Conservation (phyloP, 2,888 invertebrate species). For the Zootermopsis nevadensis region DNA sequence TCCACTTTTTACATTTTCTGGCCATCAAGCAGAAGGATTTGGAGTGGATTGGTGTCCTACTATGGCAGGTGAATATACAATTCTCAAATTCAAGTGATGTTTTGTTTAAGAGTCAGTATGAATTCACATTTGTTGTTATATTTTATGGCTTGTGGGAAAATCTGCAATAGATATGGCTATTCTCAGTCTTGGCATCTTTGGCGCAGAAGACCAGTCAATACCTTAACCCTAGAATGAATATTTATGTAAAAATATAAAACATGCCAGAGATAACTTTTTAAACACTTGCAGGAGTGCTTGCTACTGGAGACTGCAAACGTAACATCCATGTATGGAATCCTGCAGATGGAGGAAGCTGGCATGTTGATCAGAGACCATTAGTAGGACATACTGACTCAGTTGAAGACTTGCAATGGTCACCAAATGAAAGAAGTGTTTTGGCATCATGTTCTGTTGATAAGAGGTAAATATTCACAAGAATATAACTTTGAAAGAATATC, state of each 20-base stretch:
- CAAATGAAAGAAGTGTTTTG: conserved; percentile 88
- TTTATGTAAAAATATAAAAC: too few relatives aligned
- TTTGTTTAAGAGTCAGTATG: too few relatives aligned
- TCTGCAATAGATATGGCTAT: too few relatives aligned
- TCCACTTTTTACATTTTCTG: conserved; percentile 88
- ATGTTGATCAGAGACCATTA: conserved; percentile 89
- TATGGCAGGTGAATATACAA: conserved; percentile 72
- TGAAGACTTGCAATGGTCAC: conserved; percentile 99
- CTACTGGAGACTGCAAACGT: conserved; percentile 93
- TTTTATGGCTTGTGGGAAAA: too few relatives aligned
- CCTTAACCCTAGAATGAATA: too few relatives aligned
- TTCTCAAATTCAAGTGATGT: too few relatives aligned
- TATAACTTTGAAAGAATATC: not conserved
- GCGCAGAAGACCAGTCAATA: too few relatives aligned
- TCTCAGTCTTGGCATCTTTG: too few relatives aligned
- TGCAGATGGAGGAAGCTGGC: conserved; percentile 82
- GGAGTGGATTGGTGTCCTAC: conserved; percentile 93
- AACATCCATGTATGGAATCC: conserved; percentile 96
- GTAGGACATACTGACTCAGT: conserved; percentile 91
- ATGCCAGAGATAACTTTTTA: too few relatives aligned
- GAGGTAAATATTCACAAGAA: conserved; percentile 62
- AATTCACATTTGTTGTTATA: too few relatives aligned
- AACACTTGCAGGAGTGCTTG: conserved; percentile 75
- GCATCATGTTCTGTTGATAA: conserved; percentile 91
- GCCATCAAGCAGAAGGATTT: conserved; percentile 92